These are phyloP conservation scores for Arizona elegans DNA, from an alignment of 2,113 vertebrate genomes.

Conservation along the genomic window DNA sequence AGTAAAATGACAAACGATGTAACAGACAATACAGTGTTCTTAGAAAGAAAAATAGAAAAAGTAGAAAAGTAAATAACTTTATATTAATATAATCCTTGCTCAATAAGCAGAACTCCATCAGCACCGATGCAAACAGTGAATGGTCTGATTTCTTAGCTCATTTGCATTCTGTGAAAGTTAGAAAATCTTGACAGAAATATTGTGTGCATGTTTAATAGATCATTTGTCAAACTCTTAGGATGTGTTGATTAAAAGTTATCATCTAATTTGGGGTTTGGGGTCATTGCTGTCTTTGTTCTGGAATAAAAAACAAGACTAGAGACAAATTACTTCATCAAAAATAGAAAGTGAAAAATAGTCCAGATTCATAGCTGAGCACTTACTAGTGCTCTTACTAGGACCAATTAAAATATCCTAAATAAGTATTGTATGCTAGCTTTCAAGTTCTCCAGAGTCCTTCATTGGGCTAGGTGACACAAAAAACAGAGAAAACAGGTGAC, in stretches of 20 bases:
- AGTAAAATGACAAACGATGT: neutral
- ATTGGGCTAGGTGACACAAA: neutral
- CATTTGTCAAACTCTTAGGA: neutral
- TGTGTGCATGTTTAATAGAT: neutral
- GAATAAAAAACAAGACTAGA: neutral
- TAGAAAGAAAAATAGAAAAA: neutral
- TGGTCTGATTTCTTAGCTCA: neutral
- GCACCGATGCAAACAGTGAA: neutral
- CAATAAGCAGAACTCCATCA: neutral
- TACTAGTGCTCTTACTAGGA: neutral
- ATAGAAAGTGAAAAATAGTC: neutral
- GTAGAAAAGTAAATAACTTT: neutral
- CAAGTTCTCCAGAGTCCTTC: neutral
- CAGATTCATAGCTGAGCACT: neutral
- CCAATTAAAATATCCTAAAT: neutral
- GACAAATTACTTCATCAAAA: neutral
- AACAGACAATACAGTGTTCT: neutral
- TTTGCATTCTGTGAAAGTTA: neutral
- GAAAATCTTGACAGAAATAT: neutral
- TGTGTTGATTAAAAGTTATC: neutral
- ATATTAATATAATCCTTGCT: neutral
- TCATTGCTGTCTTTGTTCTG: neutral
- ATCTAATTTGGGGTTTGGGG: neutral
- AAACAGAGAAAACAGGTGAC: neutral
- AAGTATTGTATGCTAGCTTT: neutral